Evolutionary conservation across 2,888 invertebrate species (phyloP), one percentile per base, ranked within the genome.

Genomic region (Hirtodrosophila cameraria): DNA sequence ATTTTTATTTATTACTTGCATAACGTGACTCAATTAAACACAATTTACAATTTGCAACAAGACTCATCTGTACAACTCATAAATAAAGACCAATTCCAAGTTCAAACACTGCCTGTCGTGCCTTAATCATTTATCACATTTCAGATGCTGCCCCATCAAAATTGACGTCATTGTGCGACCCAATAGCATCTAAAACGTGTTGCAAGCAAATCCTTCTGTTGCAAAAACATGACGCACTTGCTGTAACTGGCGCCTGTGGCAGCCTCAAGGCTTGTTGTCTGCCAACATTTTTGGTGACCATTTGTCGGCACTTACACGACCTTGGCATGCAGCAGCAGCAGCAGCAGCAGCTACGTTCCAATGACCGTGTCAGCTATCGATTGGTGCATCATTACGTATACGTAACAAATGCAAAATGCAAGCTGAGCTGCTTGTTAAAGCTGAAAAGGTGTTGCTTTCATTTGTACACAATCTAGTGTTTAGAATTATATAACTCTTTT

Each of bases 351-450:
- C 38, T 30, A 30, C 16, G 9, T 31, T 41, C 28, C 20, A 50
- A 38, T 30, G 72, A 41, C 62, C 48, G 53, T 80, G 76, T 65
- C 81, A 74, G 58, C 67, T 63, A 78, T 83, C 72, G 83, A 78
- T 80, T 76, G 61, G 8, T n/a, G n/a, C n/a, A n/a, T n/a, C 45
- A 30, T 20, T 41, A 58, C 70, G 84, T 77, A 68, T 64, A 67
- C 72, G 72, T 67, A 68, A 67, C 67, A 55, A 60, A 53, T 43
- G 30, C 58, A 23, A 35, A 28, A 2, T 36, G 27, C 25, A 39
- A 53, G 45, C 12, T 58, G 23, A 35, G 42, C 27, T 18, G 35
- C 18, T 7, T 20, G 13, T 13, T 27, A 25, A 30, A 23, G 31
- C 41, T 33, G 28, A 31, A 20, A 25, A 16, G 7, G 38, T 41